These are phyloP conservation scores for Sesamia inferens DNA, from an alignment of 2,888 invertebrate species.

Conservation along the genomic window DNA sequence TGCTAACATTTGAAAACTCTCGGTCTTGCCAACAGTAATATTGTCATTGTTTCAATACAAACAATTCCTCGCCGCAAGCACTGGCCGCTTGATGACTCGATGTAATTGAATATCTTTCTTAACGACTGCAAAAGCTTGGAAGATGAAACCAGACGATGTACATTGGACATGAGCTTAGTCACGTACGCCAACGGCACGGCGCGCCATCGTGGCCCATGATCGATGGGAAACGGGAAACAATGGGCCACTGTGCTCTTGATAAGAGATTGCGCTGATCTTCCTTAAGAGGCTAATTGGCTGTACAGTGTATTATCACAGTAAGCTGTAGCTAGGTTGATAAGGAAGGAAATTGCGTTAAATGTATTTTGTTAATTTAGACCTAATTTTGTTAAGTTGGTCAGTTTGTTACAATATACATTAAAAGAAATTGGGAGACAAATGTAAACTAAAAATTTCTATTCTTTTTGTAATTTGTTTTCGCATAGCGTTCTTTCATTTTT, in stretches of 20 bases:
- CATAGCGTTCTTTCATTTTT: no score
- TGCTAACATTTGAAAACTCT: no score
- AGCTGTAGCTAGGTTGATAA: constrained; percentile 9
- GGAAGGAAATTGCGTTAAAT: background rate
- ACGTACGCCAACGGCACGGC: constrained; percentile 68
- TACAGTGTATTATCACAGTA: constrained; percentile 2
- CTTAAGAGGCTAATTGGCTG: constrained; percentile 22
- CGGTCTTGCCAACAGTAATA: background rate
- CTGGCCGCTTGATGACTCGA: constrained; percentile 41
- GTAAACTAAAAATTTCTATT: no score
- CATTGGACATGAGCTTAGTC: constrained; percentile 65
- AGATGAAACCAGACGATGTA: constrained; percentile 56
- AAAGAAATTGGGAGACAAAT: background rate
- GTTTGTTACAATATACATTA: no score
- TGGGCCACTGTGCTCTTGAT: constrained; percentile 20
- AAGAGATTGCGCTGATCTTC: constrained; percentile 22
- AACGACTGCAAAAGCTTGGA: constrained; percentile 61
- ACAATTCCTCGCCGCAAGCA: constrained; percentile 38
- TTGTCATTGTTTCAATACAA: constrained; percentile 18
- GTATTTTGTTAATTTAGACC: constrained; percentile 3
- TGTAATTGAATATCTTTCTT: constrained; percentile 62
- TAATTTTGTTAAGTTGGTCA: background rate
- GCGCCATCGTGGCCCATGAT: constrained; percentile 25
- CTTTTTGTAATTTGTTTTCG: no score
- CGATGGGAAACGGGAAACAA: constrained; percentile 34